Conservation (phyloP, 1,140 invertebrate species). For the Pinna nobilis region DNA sequence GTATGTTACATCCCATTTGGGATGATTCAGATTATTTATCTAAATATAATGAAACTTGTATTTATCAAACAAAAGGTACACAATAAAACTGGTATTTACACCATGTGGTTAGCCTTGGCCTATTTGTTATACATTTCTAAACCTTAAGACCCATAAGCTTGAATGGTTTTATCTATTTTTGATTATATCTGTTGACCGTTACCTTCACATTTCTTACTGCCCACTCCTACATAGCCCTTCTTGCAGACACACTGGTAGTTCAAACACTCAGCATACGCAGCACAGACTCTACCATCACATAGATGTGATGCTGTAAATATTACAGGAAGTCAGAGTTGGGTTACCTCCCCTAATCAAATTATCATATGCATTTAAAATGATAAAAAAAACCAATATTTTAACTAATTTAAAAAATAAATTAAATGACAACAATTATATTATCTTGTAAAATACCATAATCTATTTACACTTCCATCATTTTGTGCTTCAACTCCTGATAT, state of each 20-base stretch:
- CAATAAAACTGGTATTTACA: not conserved
- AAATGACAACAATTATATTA: too few species aligned
- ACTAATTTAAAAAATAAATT: too few species aligned
- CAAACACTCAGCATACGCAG: conserved; percentile 18
- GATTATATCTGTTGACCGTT: not conserved
- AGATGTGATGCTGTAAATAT: conserved; percentile 10
- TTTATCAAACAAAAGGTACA: too few species aligned
- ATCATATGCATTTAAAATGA: too few species aligned
- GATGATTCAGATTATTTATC: too few species aligned
- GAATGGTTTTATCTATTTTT: not conserved
- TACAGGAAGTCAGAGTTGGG: not conserved
- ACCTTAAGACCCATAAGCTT: not conserved
- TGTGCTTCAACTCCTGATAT: too few species aligned
- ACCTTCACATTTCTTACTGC: conserved; percentile 22
- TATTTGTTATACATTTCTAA: not conserved
- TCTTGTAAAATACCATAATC: too few species aligned
- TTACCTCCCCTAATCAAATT: too few species aligned
- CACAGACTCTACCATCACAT: conserved; percentile 26
- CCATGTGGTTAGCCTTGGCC: not conserved
- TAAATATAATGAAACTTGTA: too few species aligned
- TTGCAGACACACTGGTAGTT: conserved; percentile 35
- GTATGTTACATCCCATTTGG: too few species aligned
- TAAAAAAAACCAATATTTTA: too few species aligned
- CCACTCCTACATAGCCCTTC: conserved; percentile 18
- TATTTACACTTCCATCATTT: too few species aligned